Conservation (phyloP, 1,140 invertebrate species). For the Euborellia annulipes region DNA sequence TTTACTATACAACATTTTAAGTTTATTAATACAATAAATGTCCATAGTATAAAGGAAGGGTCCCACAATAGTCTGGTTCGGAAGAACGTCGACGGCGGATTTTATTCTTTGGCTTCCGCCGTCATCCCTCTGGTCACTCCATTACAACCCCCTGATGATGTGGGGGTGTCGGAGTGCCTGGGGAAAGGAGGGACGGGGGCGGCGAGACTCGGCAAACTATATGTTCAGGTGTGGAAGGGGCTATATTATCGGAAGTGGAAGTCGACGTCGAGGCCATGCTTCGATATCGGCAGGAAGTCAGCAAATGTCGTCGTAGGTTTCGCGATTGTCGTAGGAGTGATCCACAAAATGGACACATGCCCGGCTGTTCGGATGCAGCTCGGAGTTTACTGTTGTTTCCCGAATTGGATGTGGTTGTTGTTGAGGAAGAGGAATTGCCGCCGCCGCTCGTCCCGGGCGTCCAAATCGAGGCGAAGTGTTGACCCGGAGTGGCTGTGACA, state of each 20-base stretch:
- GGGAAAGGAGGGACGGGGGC: constrained; percentile 19
- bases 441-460: too few species aligned
- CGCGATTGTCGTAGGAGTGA: constrained; percentile 38
- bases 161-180: background rate
- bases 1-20: constrained; percentile 3
- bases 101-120: too few species aligned
- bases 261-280: constrained; percentile 13
- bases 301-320: constrained; percentile 36
- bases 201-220: constrained; percentile 29
- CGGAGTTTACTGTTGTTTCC: constrained; percentile 24
- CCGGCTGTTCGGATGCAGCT: constrained; percentile 43
- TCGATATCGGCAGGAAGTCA: constrained; percentile 31
- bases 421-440: too few species aligned
- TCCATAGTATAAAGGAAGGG: too few species aligned
- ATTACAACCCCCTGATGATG: too few species aligned
- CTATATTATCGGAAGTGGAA: constrained; percentile 18
- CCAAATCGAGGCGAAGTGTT: too few species aligned
- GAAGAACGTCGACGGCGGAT: too few species aligned
- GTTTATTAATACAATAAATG: too few species aligned
- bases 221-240: constrained; percentile 24
- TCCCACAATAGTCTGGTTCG: too few species aligned
- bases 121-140: too few species aligned
- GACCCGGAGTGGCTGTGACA: too few species aligned
- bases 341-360: constrained; percentile 40
- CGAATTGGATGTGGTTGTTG: too few species aligned